Base-by-base conservation (phyloP, 2,797 vertebrate species). In the Vireo griseus region DNA sequence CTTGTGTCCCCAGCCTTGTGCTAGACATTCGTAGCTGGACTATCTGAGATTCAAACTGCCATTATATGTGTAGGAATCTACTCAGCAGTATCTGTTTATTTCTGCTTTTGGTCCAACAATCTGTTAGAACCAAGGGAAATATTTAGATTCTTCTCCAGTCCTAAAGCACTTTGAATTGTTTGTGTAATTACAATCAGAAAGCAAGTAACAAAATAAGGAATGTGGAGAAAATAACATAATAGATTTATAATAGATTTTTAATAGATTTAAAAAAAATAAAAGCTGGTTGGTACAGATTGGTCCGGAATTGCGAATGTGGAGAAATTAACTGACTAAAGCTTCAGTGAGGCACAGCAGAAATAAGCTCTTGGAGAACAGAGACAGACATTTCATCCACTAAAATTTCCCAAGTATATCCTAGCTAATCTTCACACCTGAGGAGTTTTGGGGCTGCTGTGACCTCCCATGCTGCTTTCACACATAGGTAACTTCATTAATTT, bases 351-450 rank as follows among this genome's bases (percentile, higher is more conserved):
- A 35, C 2, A 10, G 54, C 55, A 76, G 67, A 52, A 85, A 50
- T 16, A 24, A 86, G 33, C 35, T 86, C 31, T 29, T 77, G 50
- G 24, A 86, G n/a, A 80, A 15, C 28, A 72, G 40, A 81, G 40
- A 29, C 12, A 67, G 63, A n/a, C 7, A 15, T 77, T 91, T 82
- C 59, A 66, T 50, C 50, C 25, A 14, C 42, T 48, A 17, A 62
- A 73, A 55, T 62, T 79, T 86, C 28, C 62, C 24, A 4, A 4
- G 37, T 72, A 44, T 80, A 75, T 79, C 77, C 69, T 40, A 35
- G 35, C 21, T 94, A 52, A 82, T 93, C 80, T 80, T 93, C 44
- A 79, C 40, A 73, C 40, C 59, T 79, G 77, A 79, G 59, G 33
- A 82, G 33, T 47, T 72, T 73, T 39, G 51, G 55, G 50, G 35